Conservation (phyloP, 2,888 invertebrate species). For the Ophioninae sp. region DNA sequence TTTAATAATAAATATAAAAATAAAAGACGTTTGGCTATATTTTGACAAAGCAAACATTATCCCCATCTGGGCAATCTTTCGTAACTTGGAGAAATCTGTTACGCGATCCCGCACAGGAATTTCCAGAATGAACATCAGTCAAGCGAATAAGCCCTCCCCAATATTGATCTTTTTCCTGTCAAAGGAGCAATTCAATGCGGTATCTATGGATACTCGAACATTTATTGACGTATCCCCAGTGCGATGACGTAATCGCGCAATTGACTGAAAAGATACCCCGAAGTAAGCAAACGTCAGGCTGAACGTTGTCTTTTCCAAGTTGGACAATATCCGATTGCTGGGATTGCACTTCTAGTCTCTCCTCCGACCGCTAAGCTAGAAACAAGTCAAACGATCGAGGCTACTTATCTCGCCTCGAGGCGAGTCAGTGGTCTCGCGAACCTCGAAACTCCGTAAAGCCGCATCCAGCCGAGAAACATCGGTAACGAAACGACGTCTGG, state of each 20-base stretch:
- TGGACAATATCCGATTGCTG: conserved; percentile 57
- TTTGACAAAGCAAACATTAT: too few relatives aligned
- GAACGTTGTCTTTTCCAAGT: conserved; percentile 55
- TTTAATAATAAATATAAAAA: too few relatives aligned
- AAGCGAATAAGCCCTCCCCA: too few relatives aligned
- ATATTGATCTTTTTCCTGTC: too few relatives aligned
- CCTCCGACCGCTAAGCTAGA: neutral
- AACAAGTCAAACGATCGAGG: neutral
- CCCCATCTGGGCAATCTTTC: too few relatives aligned
- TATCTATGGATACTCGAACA: neutral
- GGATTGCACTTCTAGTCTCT: neutral
- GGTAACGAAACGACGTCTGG: neutral
- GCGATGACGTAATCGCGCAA: neutral
- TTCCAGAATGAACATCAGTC: too few relatives aligned
- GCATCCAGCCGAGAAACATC: neutral
- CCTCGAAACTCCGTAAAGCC: neutral
- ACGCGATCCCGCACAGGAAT: too few relatives aligned
- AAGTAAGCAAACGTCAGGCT: neutral
- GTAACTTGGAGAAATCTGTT: too few relatives aligned
- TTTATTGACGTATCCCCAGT: neutral
- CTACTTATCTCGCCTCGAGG: neutral
- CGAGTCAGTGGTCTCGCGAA: neutral
- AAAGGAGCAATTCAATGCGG: neutral
- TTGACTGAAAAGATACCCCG: neutral
- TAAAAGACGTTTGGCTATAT: too few relatives aligned